These are phyloP conservation scores for Priocnemis perturbator DNA, from an alignment of 2,888 invertebrate genomes.

Conservation along the genomic window DNA sequence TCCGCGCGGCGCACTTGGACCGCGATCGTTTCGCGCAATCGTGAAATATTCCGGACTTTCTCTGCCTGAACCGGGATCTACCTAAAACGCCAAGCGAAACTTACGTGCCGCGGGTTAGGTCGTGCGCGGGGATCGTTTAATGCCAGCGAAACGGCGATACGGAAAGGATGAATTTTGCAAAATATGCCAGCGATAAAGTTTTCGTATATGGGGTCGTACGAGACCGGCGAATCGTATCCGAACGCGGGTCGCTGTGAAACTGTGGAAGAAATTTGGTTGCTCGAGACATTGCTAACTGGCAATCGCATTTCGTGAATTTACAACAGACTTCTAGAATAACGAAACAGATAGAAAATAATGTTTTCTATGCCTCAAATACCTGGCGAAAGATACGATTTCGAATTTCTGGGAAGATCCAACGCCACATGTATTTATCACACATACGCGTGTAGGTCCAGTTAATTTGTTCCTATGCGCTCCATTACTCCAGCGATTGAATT, in stretches of 20 bases:
- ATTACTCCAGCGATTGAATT: no score
- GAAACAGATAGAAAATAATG: no score
- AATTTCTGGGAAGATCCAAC: no score
- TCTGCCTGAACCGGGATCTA: slow-evolving; percentile 19
- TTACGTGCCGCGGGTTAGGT: slow-evolving; percentile 41
- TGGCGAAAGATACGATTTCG: no score
- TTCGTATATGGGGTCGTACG: slow-evolving; percentile 13
- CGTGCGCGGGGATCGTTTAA: slow-evolving; percentile 53
- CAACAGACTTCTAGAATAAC: no score
- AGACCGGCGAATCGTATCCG: background rate
- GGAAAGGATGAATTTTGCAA: slow-evolving; percentile 55
- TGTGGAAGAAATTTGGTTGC: no score
- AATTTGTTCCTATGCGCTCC: slow-evolving; percentile 22
- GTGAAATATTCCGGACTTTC: slow-evolving; percentile 55
- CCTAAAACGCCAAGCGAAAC: slow-evolving; percentile 42
- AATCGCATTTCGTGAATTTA: no score
- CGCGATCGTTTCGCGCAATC: slow-evolving; percentile 55
- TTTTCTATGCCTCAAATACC: no score
- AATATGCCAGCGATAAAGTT: slow-evolving; percentile 56
- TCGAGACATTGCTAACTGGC: no score
- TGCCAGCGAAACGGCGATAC: slow-evolving; percentile 47
- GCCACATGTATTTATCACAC: no score
- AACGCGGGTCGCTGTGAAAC: slow-evolving; percentile 10
- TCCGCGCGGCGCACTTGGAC: slow-evolving; percentile 18
- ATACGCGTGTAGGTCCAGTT: slow-evolving; percentile 35